phyloP scores from a whole-genome alignment of 53 echinoderm and acorn worm genomes.

The Pentamera pediparva region DNA sequence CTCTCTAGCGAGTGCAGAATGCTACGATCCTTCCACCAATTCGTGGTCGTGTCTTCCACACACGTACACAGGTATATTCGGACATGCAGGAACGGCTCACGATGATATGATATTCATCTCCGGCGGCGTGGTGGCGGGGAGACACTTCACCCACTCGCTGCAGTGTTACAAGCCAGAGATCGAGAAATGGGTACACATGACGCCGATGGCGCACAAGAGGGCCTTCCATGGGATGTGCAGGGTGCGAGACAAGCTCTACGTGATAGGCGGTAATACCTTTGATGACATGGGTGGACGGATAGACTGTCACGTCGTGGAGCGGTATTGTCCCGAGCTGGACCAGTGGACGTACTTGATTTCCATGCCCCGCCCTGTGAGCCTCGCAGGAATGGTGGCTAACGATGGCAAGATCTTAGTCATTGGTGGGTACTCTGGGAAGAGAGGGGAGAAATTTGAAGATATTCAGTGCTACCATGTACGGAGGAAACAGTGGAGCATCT shows the following conservation, averaged over 20 bases:
- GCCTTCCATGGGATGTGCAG: conserved; percentile 83
- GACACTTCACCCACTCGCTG: conserved; percentile 71
- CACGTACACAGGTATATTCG: conserved; percentile 68
- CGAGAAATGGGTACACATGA: conserved; percentile 79
- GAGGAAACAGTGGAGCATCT: conserved; percentile 58
- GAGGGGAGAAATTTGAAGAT: conserved; percentile 56
- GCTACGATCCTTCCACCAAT: conserved; percentile 57
- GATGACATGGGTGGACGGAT: conserved; percentile 44
- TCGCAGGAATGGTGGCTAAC: conserved; percentile 50
- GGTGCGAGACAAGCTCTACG: conserved; percentile 61
- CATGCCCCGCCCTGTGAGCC: conserved; percentile 71
- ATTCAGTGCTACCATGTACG: conserved; percentile 65
- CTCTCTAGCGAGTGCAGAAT: conserved; percentile 77
- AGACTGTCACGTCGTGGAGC: conserved; percentile 67
- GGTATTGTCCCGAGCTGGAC: conserved; percentile 59
- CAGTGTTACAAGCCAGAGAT: conserved; percentile 75
- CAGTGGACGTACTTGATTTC: conserved; percentile 52
- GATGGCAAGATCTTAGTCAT: conserved; percentile 63
- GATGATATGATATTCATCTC: conserved; percentile 63
- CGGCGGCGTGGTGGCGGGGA: conserved; percentile 79
- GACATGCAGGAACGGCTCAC: conserved; percentile 59
- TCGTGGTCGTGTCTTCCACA: conserved; percentile 63
- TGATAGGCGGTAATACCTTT: conserved; percentile 74
- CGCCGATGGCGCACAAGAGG: conserved; percentile 75
- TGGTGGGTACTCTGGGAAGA: conserved; percentile 82